Percentiles rank a stretch among this genome's conserved stretches.
phyloP scores from a whole-genome alignment of 2,888 invertebrate genomes.

The Alentia gelatinosa region DNA sequence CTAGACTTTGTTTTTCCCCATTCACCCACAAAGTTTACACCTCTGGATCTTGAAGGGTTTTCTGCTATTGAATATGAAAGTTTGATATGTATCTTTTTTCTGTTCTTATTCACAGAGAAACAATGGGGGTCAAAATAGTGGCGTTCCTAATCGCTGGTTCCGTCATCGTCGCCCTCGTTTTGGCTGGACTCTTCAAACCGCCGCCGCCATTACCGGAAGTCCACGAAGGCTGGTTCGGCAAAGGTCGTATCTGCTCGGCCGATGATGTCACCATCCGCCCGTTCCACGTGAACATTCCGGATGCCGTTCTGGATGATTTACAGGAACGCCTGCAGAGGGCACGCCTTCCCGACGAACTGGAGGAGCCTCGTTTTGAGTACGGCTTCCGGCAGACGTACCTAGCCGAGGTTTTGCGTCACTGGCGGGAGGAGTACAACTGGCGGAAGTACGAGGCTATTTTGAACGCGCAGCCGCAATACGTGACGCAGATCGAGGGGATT shows the following conservation, averaged over 20 bases:
- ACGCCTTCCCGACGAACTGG: slow-evolving; percentile 47
- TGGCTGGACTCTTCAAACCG: neutral
- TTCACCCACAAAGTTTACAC: too few species aligned
- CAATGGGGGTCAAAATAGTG: neutral
- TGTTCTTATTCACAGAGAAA: too few species aligned
- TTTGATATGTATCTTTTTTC: too few species aligned
- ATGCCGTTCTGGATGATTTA: slow-evolving; percentile 38
- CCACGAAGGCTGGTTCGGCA: slow-evolving; percentile 57
- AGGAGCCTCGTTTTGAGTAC: slow-evolving; percentile 58
- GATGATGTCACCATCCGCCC: slow-evolving; percentile 28
- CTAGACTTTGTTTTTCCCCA: too few species aligned
- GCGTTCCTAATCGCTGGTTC: neutral
- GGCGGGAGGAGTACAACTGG: slow-evolving; percentile 89
- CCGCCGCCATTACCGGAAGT: neutral
- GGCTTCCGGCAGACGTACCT: slow-evolving; percentile 53
- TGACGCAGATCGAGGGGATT: slow-evolving; percentile 88
- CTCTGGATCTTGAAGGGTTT: too few species aligned
- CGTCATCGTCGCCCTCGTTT: neutral
- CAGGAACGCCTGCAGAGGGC: slow-evolving; percentile 55
- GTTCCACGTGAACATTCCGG: slow-evolving; percentile 40
- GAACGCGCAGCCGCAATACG: slow-evolving; percentile 89
- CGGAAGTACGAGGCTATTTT: slow-evolving; percentile 85
- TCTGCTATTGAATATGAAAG: too few species aligned
- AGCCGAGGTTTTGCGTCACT: slow-evolving; percentile 82
- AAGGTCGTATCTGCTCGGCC: neutral